Evolutionary conservation across 2,113 vertebrate genomes (phyloP), one percentile per base, ranked within the genome.

Genomic region (Gymnobelideus leadbeateri): DNA sequence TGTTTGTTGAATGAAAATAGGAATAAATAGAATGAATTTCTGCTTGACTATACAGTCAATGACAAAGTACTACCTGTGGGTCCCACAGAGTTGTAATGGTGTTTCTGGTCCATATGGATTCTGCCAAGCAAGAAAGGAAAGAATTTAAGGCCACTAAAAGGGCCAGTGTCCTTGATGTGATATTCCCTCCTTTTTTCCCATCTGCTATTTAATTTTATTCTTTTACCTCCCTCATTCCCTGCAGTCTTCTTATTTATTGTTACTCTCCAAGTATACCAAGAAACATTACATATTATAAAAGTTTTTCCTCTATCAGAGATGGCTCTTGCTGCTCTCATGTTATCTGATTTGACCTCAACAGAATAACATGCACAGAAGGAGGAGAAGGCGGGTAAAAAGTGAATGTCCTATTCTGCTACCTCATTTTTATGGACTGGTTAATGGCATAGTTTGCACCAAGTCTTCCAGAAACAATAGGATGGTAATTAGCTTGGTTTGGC

Each of bases 401-500:
- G 92, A 91, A 23, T 89, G 51, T 37, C 23, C 26, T 93, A 47
- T 51, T 68, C 95, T 61, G 50, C 10, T 51, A 21, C 28, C 2
- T 24, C 55, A 43, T 93, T 90, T 92, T 94, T 92, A 94, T 89
- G 55, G 92, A 94, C 47, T 61, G 31, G 46, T 89, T 95, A 96
- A 97, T 31, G 47, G 68, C 46, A 52, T 91, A 57, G 37, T 47
- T 96, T 55, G 95, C 91, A 93, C 94, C 91, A 94, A 89, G 89
- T 94, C 96, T 96, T 95, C 89, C 94, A 89, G 89, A 95, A 95
- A 95, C 96, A 97, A 92, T 90, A 96, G 90, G 89, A 52, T 52
- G 89, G 43, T 93, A 92, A 96, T 96, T 95, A 93, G 91, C 96
- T 95, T 95, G 96, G 95, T 93, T 94, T 96, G 92, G 54, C 50